Percentiles rank a stretch among this genome's conserved stretches.
phyloP scores from a whole-genome alignment of 2,888 invertebrate species.

The Nymphalis c-album region DNA sequence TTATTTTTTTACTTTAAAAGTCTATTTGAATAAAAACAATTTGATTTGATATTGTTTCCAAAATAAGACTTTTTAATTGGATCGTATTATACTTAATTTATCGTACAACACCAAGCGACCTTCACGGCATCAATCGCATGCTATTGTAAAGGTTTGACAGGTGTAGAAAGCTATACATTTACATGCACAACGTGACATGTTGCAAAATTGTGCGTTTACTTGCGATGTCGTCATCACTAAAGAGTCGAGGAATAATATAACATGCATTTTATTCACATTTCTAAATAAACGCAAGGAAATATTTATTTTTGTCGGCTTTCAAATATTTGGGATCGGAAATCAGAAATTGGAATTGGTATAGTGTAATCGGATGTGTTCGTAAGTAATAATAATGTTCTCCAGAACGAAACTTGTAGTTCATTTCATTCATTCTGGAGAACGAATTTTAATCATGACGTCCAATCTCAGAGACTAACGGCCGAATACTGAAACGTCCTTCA shows the following conservation, averaged over 20 bases:
- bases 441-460: too few relatives aligned
- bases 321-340: too few relatives aligned
- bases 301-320: neutral
- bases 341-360: too few relatives aligned
- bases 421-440: too few relatives aligned
- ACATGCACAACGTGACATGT: slow-evolving; percentile 10
- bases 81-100: neutral
- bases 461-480: too few relatives aligned
- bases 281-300: neutral
- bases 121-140: neutral
- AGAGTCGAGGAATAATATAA: neutral
- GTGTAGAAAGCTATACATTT: slow-evolving; percentile 21
- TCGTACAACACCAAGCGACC: neutral
- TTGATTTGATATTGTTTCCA: too few relatives aligned
- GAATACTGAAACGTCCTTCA: too few relatives aligned
- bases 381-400: too few relatives aligned
- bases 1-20: neutral
- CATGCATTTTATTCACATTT: neutral
- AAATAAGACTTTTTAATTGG: neutral
- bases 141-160: slow-evolving; percentile 15
- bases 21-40: too few relatives aligned
- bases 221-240: slow-evolving; percentile 9
- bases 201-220: slow-evolving; percentile 13
- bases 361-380: too few relatives aligned
- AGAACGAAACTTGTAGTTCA: too few relatives aligned